These are phyloP conservation scores for Leucoma salicis DNA, from an alignment of 2,888 invertebrate genomes.

Conservation along the genomic window DNA sequence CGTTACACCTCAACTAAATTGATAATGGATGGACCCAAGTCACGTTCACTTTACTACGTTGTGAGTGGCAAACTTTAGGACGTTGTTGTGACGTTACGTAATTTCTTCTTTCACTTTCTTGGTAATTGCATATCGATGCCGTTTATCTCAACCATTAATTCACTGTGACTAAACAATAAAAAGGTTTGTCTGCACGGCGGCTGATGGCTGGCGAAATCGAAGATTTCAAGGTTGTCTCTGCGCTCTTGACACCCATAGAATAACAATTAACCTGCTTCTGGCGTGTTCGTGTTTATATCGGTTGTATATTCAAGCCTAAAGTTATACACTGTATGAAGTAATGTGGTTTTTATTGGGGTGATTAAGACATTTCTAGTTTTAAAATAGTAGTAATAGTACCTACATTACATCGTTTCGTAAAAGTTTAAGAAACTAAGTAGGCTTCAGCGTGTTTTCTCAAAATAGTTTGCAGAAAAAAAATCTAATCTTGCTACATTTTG, in stretches of 20 bases:
- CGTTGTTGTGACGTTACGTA: background rate
- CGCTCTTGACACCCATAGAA: slow-evolving; percentile 58
- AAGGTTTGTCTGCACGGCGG: slow-evolving; percentile 7
- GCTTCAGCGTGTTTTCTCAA: too few relatives aligned
- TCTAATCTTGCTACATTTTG: too few relatives aligned
- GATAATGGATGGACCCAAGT: too few relatives aligned
- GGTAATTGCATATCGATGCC: slow-evolving; percentile 4
- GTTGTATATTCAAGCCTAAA: background rate
- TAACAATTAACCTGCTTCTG: slow-evolving; percentile 38
- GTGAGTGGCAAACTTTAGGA: background rate
- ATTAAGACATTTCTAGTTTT: too few relatives aligned
- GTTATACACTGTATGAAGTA: too few relatives aligned
- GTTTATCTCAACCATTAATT: slow-evolving; percentile 13
- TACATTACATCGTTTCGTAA: too few relatives aligned
- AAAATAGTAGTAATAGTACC: too few relatives aligned
- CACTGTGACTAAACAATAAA: slow-evolving; percentile 20
- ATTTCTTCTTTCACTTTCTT: slow-evolving; percentile 4
- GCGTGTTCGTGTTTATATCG: background rate
- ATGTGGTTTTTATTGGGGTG: too few relatives aligned
- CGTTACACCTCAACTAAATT: too few relatives aligned
- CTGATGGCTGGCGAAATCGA: slow-evolving; percentile 43
- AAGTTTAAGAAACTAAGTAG: too few relatives aligned
- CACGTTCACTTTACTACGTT: too few relatives aligned
- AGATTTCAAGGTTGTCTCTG: slow-evolving; percentile 49
- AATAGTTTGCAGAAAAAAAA: too few relatives aligned